Conservation (phyloP, 2,888 invertebrate genomes). For the Calliopum simillimum region DNA sequence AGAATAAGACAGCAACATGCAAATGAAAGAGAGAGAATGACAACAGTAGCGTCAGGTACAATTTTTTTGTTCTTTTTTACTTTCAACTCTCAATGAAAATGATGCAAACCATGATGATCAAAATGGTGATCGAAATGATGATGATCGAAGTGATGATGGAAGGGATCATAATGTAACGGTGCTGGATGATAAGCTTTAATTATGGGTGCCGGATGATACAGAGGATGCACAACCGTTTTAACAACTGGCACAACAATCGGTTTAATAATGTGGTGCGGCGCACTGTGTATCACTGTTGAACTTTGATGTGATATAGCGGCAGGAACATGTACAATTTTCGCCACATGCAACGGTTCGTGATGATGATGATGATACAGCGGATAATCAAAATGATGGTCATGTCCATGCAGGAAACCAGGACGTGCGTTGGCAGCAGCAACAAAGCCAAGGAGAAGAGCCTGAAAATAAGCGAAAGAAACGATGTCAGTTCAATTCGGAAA, state of each 20-base stretch:
- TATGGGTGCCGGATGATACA: slow-evolving; percentile 61
- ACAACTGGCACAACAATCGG: slow-evolving; percentile 63
- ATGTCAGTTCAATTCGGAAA: no score
- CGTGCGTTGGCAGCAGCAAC: slow-evolving; percentile 54
- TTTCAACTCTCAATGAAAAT: neutral
- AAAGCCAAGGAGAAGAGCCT: slow-evolving; percentile 50
- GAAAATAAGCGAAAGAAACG: neutral
- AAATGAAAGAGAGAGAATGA: neutral
- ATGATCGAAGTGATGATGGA: slow-evolving; percentile 54
- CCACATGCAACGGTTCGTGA: slow-evolving; percentile 58
- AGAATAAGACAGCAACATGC: neutral
- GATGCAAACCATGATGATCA: slow-evolving; percentile 44
- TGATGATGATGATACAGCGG: slow-evolving; percentile 45
- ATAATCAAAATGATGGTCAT: slow-evolving; percentile 56
- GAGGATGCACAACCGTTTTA: slow-evolving; percentile 61
- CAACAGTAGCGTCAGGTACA: neutral
- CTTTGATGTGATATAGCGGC: slow-evolving; percentile 65
- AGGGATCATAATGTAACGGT: slow-evolving; percentile 54
- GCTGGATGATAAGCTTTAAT: slow-evolving; percentile 60
- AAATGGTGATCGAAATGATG: slow-evolving; percentile 53
- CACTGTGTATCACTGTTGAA: slow-evolving; percentile 62
- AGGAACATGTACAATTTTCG: slow-evolving; percentile 60
- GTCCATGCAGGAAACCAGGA: slow-evolving; percentile 63
- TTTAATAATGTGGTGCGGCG: slow-evolving; percentile 61
- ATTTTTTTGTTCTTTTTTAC: neutral